Evolutionary conservation across 2,113 vertebrate genomes (phyloP).

Genomic region (Eolophus roseicapilla): DNA sequence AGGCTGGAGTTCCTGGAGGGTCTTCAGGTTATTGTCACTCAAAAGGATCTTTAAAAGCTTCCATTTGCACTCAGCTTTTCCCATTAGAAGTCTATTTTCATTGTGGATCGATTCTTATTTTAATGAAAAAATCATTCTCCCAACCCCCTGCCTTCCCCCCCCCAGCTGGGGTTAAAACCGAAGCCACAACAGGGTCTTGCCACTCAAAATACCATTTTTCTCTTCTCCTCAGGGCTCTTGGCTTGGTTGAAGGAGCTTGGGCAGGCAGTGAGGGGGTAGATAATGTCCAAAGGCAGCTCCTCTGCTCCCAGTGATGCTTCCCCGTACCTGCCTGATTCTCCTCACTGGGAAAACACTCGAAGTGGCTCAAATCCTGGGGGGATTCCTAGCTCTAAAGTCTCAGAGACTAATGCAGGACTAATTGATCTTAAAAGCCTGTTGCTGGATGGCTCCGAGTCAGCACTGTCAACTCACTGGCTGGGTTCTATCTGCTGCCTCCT

Average conservation of each 20-base stretch:
- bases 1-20: constrained; percentile 63
- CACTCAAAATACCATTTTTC: constrained; percentile 1
- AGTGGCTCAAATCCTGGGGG: background rate
- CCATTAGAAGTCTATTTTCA: constrained; percentile 47
- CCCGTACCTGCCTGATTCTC: background rate
- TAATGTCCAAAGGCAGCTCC: background rate
- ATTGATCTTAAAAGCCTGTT: background rate
- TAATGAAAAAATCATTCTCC: constrained; percentile 35
- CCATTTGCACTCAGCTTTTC: constrained; percentile 49
- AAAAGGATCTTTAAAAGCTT: constrained; percentile 62
- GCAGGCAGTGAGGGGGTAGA: fast-evolving
- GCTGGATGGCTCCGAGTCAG: fast-evolving
- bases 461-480: fast-evolving
- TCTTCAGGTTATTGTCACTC: constrained; percentile 69
- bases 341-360: fast-evolving
- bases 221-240: background rate
- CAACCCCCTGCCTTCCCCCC: fast-evolving
- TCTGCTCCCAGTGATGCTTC: background rate
- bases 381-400: background rate
- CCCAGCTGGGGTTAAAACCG: background rate
- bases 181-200: background rate
- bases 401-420: background rate
- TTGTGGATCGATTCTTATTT: constrained; percentile 11
- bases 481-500: background rate
- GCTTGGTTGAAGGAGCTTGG: background rate